Evolutionary conservation across 2,113 vertebrate species (phyloP).

Genomic region (Malurus melanocephalus): DNA sequence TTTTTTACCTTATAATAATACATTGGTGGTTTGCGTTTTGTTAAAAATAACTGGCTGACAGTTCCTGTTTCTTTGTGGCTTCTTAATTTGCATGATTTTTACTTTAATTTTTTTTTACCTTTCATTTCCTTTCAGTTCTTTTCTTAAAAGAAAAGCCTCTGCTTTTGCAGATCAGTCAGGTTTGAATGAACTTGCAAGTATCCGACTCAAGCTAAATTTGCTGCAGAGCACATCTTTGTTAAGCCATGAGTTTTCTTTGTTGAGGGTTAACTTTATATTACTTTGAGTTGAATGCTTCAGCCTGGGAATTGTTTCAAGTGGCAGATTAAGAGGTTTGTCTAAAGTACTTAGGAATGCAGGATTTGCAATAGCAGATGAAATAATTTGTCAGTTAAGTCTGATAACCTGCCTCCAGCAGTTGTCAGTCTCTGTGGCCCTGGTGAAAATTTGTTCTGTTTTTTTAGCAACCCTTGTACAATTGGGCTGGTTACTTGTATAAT

Average conservation of each 20-base stretch:
- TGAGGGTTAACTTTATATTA: conserved; percentile 9
- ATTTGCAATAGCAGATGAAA: conserved; percentile 40
- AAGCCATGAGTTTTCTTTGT: neutral
- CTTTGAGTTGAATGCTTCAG: neutral
- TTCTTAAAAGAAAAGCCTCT: neutral
- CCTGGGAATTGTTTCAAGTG: conserved; percentile 46
- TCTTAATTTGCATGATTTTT: neutral
- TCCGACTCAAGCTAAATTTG: neutral
- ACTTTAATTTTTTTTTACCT: neutral
- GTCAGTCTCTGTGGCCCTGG: neutral
- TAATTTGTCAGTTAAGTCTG: conserved; percentile 20
- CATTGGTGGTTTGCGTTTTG: neutral
- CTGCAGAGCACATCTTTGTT: neutral
- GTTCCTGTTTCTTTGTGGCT: neutral
- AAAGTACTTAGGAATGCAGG: conserved; percentile 22
- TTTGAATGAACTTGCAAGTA: neutral
- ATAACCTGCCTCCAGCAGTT: conserved; percentile 13
- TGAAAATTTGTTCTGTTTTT: neutral
- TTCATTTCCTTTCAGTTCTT: neutral
- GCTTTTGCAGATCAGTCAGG: neutral
- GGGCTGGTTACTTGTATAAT: neutral
- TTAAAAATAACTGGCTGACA: neutral
- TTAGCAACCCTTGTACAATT: neutral
- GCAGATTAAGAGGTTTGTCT: conserved; percentile 36
- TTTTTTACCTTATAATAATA: neutral